phyloP scores from a whole-genome alignment of 2,113 vertebrate species.

The Arizona elegans region DNA sequence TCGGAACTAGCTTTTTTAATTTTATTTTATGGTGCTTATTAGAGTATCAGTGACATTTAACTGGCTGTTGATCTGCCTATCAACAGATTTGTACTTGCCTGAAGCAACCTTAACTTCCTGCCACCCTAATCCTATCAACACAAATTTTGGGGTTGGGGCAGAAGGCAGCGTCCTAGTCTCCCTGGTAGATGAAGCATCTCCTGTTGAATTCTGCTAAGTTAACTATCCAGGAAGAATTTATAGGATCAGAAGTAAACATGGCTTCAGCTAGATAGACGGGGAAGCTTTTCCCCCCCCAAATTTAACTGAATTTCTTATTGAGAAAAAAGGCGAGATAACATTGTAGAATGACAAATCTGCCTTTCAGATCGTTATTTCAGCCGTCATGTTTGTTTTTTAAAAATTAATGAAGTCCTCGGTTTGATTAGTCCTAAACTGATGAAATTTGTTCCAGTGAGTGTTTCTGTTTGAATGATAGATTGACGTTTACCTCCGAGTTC shows the following conservation, averaged over 20 bases:
- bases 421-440: background rate
- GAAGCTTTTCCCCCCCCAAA: background rate
- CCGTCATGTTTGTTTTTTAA: background rate
- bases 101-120: background rate
- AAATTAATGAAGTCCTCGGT: slow-evolving; percentile 1
- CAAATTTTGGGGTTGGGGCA: background rate
- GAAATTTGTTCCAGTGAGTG: slow-evolving; percentile 22
- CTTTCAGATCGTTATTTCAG: background rate
- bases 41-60: background rate
- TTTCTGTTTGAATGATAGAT: background rate
- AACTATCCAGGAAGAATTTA: background rate
- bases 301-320: background rate
- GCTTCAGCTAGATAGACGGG: background rate
- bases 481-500: background rate
- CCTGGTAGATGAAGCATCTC: background rate
- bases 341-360: background rate
- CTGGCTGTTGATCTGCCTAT: background rate
- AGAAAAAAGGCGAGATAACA: background rate
- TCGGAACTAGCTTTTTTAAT: background rate
- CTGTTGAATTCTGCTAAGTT: background rate
- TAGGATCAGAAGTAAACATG: background rate
- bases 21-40: background rate
- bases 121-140: no score
- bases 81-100: background rate
- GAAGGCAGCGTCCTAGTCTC: background rate